Percentiles rank a stretch among this genome's conserved stretches.
phyloP scores from a whole-genome alignment of 2,113 vertebrate species.

The Phycodurus eques region DNA sequence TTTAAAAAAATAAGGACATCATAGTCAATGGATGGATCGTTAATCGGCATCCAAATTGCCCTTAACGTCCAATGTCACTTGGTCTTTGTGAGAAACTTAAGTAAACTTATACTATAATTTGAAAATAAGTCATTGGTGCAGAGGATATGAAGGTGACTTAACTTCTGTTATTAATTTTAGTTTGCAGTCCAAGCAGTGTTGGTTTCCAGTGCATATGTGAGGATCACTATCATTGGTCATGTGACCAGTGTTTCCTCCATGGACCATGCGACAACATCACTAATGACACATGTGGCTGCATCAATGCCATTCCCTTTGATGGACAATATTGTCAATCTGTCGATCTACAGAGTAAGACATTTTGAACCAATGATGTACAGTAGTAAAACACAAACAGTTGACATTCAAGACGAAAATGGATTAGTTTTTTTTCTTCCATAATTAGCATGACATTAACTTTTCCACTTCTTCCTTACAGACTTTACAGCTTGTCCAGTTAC shows the following conservation, averaged over 20 bases:
- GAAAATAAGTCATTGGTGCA: too few relatives aligned
- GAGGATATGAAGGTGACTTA: too few relatives aligned
- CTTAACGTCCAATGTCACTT: too few relatives aligned
- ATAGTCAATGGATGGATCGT: too few relatives aligned
- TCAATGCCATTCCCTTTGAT: constrained; percentile 26
- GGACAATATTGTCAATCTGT: constrained; percentile 20
- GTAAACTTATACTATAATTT: too few relatives aligned
- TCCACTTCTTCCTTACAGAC: constrained; percentile 13
- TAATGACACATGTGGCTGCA: constrained; percentile 44
- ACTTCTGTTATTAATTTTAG: neutral
- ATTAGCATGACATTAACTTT: neutral
- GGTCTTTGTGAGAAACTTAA: too few relatives aligned
- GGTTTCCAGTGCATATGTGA: constrained; percentile 53
- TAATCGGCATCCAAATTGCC: too few relatives aligned
- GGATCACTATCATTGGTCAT: constrained; percentile 42
- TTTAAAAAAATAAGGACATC: too few relatives aligned
- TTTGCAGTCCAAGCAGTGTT: constrained; percentile 14
- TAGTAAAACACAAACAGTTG: constrained; percentile 30
- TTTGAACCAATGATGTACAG: neutral
- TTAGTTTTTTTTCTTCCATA: neutral
- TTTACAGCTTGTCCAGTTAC: constrained; percentile 11
- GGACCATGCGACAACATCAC: constrained; percentile 39
- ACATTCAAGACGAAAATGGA: neutral
- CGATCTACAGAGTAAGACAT: constrained; percentile 20
- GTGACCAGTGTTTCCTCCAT: constrained; percentile 34